Base-by-base conservation (phyloP, 2,113 vertebrate species). In the Theropithecus gelada region DNA sequence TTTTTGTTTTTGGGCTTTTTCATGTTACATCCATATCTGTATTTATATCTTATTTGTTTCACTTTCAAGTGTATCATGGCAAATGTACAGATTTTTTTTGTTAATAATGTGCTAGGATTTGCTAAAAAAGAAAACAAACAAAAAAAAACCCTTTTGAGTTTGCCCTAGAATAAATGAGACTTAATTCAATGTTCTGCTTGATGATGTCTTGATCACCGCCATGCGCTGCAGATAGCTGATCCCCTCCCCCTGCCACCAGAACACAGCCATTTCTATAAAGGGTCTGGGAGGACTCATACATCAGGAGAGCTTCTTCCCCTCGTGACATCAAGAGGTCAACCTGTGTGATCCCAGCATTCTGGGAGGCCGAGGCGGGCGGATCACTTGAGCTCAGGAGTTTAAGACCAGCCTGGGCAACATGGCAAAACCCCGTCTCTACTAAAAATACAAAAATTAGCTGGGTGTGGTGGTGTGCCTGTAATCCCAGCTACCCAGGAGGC, bases 61-160 rank as follows among this genome's bases (percentile, higher is more conserved):
- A 99, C 98, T 99, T 99, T 99, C 99, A 98, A 98, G 98, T 99
- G 99, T 99, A 99, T 99, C 98, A 99, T 99, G 98, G 98, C 98
- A 98, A 99, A 98, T 99, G 99, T 99, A 99, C 99, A 99, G 99
- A 99, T 98, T 98, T 98, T 99, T 88, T 99, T 99, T 99, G 99
- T 99, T 99, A 99, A 99, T 99, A 99, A 99, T 97, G 99, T 99
- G 99, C 99, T 99, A 99, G 99, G 99, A 99, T 99, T 99, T 99
- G 99, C 99, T 99, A 99, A 99, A 99, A 98, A 98, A 98, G 98
- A 98, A 99, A 99, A 99, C 57, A 38, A 93, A 93, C 96, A 97
- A 97, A 88, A 93, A 98, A 98, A 98, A 98, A 97, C 98, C 98
- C 97, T 98, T 99, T 98, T 98, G 98, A 98, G 99, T 99, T 99